Conservation (phyloP, 1,140 invertebrate genomes). For the Pseudomyrmex flavicornis region DNA sequence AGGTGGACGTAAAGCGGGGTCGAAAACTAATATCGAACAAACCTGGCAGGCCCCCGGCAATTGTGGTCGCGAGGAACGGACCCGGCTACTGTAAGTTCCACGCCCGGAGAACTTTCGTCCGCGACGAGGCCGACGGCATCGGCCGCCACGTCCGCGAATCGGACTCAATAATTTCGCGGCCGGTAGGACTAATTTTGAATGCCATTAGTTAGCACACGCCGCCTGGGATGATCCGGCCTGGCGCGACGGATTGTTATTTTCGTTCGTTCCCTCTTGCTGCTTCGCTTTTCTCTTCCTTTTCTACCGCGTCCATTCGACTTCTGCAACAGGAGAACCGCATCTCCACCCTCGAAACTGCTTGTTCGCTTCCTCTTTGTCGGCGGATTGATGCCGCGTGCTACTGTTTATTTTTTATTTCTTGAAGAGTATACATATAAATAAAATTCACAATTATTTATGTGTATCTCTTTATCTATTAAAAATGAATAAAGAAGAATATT, state of each 20-base stretch:
- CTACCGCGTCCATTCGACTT: conserved; percentile 5
- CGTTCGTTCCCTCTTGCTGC: conserved; percentile 65
- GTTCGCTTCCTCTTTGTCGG: conserved; percentile 41
- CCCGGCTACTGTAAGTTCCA: conserved; percentile 66
- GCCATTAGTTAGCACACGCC: conserved; percentile 82
- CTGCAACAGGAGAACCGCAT: neutral
- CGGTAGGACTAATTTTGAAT: conserved; percentile 82
- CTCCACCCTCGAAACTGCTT: neutral
- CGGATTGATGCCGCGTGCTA: conserved; percentile 10
- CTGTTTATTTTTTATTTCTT: neutral
- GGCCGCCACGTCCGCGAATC: conserved; percentile 48
- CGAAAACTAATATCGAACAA: conserved; percentile 83
- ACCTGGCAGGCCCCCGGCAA: conserved; percentile 77
- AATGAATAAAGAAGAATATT: no score
- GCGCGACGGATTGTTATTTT: conserved; percentile 76
- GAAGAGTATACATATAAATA: conserved; percentile 12
- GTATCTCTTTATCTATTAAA: no score
- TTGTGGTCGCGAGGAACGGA: conserved; percentile 78
- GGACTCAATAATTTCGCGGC: conserved; percentile 78
- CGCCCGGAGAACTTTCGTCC: conserved; percentile 72
- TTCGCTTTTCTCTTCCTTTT: conserved; percentile 5
- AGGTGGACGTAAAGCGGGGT: conserved; percentile 64
- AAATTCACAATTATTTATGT: no score
- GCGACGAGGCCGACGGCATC: neutral
- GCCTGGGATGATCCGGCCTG: conserved; percentile 71